Evolutionary conservation across 2,888 invertebrate species (phyloP), one percentile per base, ranked within the genome.

Genomic region (Philonicus albiceps): DNA sequence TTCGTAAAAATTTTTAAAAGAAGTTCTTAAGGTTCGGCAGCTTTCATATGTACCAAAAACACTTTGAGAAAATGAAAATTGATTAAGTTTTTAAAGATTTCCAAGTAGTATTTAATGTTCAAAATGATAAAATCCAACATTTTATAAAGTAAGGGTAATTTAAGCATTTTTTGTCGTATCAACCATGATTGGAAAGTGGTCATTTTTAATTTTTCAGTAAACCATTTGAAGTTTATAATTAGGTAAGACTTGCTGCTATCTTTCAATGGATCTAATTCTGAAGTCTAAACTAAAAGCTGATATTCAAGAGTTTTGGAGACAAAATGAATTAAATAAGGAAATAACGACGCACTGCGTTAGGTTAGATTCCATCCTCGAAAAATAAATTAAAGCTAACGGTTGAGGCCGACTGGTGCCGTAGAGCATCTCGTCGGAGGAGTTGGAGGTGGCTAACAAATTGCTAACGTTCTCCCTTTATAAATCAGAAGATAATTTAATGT

Each of bases 401-500:
- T 11, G 64, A 27, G 3, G 27, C 22, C 64, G 64, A 64, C 64
- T 22, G 64, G 22, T 64, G 11, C 8, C 7, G 19, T n/a, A 22
- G 27, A 19, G 11, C 22, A 64, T 6, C 22, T 64, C 11, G 11
- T 64, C 3, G 27, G 64, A 27, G 19, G 55, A 55, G 19, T 2
- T 11, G 37, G 55, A 6, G 8, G 64, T 27, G 64, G 64, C 53
- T 76, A 86, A 86, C 85, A 86, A 86, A 86, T 86, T 86, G 75
- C 76, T 76, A 31, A 86, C 85, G 76, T 37, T 53, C 75, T 75
- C 37, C 85, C 27, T 86, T 86, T 78, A 86, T 86, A 86, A 86
- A 86, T 86, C 76, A 86, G 76, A 80, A 80, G 85, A 85, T 87
- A 87, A 87, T 87, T 87, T 85, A 87, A 87, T 87, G 85, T 87